These are phyloP conservation scores for Brachionus asplanchnoidis DNA, from an alignment of 1,140 invertebrate genomes.

Conservation along the genomic window DNA sequence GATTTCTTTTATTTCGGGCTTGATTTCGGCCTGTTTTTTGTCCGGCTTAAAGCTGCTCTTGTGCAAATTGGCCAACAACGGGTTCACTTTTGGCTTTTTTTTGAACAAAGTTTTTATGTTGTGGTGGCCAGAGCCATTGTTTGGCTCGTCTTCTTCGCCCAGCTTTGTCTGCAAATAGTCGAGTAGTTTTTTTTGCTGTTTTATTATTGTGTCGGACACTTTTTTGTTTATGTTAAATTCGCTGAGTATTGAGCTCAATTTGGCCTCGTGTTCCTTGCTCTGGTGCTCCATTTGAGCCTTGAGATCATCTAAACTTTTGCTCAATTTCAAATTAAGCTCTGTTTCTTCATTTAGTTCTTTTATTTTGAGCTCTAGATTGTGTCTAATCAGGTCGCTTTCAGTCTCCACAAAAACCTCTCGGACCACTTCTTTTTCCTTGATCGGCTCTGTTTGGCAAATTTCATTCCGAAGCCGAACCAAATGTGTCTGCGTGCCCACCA, in stretches of 20 bases:
- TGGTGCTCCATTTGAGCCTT: not conserved
- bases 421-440: not conserved
- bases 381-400: not conserved
- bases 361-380: slow-evolving; percentile 3
- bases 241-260: not conserved
- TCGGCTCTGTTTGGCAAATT: not conserved
- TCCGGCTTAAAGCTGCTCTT: not conserved
- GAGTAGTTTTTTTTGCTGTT: slow-evolving; percentile 34
- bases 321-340: slow-evolving; percentile 22
- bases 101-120: slow-evolving; percentile 37
- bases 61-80: slow-evolving; percentile 24
- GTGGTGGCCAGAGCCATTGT: not conserved
- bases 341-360: not conserved
- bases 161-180: slow-evolving; percentile 24
- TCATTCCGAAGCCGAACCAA: not conserved
- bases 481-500: not conserved
- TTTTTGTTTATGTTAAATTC: slow-evolving; percentile 30
- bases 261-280: not conserved
- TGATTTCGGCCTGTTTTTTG: not conserved
- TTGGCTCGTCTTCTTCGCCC: not conserved
- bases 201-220: slow-evolving; percentile 34
- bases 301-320: not conserved
- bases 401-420: not conserved
- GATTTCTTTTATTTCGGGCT: slow-evolving; percentile 29
- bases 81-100: slow-evolving; percentile 6